Percentiles rank a stretch among this genome's conserved stretches.
Conservation (phyloP, 2,113 vertebrate genomes). For the Pavo muticus region DNA sequence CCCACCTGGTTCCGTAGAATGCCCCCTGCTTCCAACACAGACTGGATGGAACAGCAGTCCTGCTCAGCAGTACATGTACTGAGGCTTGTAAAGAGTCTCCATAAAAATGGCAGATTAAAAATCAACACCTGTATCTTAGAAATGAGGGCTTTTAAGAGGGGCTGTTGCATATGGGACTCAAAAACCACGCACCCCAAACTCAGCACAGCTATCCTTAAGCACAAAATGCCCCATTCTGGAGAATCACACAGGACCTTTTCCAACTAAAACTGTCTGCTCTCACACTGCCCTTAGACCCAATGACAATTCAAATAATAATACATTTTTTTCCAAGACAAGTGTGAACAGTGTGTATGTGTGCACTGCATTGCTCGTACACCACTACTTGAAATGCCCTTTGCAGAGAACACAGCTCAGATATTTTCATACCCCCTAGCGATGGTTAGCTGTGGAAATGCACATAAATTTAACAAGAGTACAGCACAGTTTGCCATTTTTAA, state of each 20-base stretch:
- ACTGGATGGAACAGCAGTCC: slow-evolving; percentile 1
- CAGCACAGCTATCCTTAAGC: neutral
- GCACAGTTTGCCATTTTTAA: slow-evolving; percentile 36
- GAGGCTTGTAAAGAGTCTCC: slow-evolving; percentile 5
- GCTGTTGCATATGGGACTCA: neutral
- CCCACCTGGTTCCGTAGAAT: neutral
- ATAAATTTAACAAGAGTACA: slow-evolving; percentile 36
- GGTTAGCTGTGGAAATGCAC: neutral
- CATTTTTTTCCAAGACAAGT: neutral
- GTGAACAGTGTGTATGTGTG: neutral
- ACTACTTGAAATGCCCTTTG: neutral
- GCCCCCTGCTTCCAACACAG: neutral
- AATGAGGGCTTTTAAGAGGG: neutral
- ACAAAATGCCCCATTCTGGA: neutral
- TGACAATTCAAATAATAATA: neutral
- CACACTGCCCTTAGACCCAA: neutral
- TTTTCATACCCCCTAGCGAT: neutral
- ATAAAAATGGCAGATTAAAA: slow-evolving; percentile 6
- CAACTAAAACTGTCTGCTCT: neutral
- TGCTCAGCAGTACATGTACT: neutral
- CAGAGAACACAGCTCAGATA: neutral
- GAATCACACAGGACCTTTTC: neutral
- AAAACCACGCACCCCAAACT: neutral
- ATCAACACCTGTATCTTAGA: neutral
- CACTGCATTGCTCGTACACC: neutral